Conservation (phyloP, 1,140 invertebrate species). For the Dendroctonus ponderosae region DNA sequence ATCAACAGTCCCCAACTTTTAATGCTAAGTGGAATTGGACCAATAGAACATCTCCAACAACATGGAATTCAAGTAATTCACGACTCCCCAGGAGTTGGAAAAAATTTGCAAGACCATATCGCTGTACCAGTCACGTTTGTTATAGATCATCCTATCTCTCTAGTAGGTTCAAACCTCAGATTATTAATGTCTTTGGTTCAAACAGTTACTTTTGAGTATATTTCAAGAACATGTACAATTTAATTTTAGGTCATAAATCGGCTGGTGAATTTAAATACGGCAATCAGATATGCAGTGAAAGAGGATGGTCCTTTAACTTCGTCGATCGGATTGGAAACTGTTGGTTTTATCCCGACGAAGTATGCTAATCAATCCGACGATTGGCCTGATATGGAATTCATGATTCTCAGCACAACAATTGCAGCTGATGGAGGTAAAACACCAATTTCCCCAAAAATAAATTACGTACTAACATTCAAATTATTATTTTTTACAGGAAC, state of each 20-base stretch:
- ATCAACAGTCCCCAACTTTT: slow-evolving; percentile 77
- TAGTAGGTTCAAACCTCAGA: slow-evolving; percentile 60
- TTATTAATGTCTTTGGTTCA: slow-evolving; percentile 1
- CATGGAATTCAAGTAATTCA: slow-evolving; percentile 66
- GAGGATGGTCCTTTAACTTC: slow-evolving; percentile 81
- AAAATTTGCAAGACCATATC: slow-evolving; percentile 83
- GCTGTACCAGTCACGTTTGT: slow-evolving; percentile 75
- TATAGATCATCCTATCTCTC: slow-evolving; percentile 75
- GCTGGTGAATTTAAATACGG: slow-evolving; percentile 74
- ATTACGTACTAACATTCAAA: slow-evolving; percentile 1
- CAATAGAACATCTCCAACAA: slow-evolving; percentile 65
- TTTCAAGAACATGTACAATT: not conserved
- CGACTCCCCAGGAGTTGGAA: slow-evolving; percentile 73
- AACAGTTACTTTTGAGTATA: not conserved
- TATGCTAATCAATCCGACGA: slow-evolving; percentile 80
- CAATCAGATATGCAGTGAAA: slow-evolving; percentile 70
- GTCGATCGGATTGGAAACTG: slow-evolving; percentile 75
- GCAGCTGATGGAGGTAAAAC: slow-evolving; percentile 69
- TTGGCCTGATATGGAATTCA: slow-evolving; percentile 90
- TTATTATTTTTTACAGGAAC: slow-evolving; percentile 41
- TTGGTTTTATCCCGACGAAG: slow-evolving; percentile 83
- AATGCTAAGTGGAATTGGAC: slow-evolving; percentile 83
- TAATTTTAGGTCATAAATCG: slow-evolving; percentile 57
- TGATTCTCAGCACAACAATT: slow-evolving; percentile 78
- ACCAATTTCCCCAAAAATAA: not conserved